Conservation (phyloP, 2,113 vertebrate species). For the Alexandromys fortis region DNA sequence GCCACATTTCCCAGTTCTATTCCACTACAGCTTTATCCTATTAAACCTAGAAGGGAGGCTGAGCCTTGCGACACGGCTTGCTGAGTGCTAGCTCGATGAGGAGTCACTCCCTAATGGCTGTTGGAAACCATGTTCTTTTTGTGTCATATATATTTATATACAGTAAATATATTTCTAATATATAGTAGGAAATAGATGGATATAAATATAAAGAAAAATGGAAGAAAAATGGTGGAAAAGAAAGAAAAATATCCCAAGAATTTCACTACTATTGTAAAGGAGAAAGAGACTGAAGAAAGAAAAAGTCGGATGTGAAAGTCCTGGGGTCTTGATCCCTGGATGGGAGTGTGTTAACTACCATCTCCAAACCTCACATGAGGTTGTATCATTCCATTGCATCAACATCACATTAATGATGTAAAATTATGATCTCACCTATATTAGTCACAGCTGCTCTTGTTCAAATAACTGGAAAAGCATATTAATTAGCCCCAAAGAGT, state of each 20-base stretch:
- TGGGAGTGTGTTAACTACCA: neutral
- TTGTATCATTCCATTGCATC: neutral
- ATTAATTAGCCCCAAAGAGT: neutral
- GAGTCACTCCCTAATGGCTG: conserved; percentile 78
- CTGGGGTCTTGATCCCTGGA: neutral
- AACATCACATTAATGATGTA: neutral
- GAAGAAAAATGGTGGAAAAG: neutral
- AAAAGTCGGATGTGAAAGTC: neutral
- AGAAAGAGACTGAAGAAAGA: neutral
- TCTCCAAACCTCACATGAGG: neutral
- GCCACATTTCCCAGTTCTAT: conserved; percentile 84
- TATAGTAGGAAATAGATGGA: neutral
- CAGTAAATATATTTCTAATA: too few species aligned
- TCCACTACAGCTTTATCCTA: conserved; percentile 82
- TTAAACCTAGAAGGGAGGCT: conserved; percentile 83
- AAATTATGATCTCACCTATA: neutral
- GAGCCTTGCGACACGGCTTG: conserved; percentile 80
- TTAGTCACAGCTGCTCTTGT: neutral
- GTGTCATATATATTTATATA: neutral
- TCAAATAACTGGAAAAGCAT: conserved; percentile 17
- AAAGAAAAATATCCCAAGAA: neutral
- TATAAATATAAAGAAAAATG: neutral
- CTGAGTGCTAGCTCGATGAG: conserved; percentile 81
- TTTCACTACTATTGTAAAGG: neutral
- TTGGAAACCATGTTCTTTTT: conserved; percentile 72